Evolutionary conservation across 2,888 invertebrate genomes (phyloP).

Genomic region (Scelioninae gen. 2): DNA sequence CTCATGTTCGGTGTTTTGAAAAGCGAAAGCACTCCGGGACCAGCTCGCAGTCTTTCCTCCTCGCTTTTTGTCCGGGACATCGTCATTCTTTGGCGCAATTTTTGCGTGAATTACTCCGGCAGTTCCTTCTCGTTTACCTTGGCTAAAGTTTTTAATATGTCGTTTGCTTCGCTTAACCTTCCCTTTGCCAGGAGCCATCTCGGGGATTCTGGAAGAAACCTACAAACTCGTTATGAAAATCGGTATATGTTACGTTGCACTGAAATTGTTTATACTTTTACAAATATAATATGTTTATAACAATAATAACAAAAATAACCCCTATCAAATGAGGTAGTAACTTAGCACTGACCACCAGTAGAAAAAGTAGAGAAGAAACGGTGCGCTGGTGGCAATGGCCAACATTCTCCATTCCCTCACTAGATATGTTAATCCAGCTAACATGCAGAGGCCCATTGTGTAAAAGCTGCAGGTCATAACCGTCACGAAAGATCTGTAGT

Average conservation of each 20-base stretch:
- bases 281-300: too few relatives aligned
- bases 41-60: conserved; percentile 71
- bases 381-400: conserved; percentile 88
- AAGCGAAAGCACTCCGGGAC: conserved; percentile 80
- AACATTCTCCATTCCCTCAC: conserved; percentile 90
- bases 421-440: conserved; percentile 90
- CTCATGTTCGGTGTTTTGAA: conserved; percentile 92
- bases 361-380: conserved; percentile 88
- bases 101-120: conserved; percentile 83
- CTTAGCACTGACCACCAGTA: conserved; percentile 82
- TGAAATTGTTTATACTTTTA: too few relatives aligned
- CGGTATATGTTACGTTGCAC: too few relatives aligned
- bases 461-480: conserved; percentile 95
- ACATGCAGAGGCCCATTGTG: conserved; percentile 88
- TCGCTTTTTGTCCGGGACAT: conserved; percentile 79
- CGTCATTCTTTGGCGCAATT: conserved; percentile 84
- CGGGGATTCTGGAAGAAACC: conserved; percentile 92
- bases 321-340: not conserved
- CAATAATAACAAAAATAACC: conserved; percentile 1
- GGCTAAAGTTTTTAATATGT: conserved; percentile 86
- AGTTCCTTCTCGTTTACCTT: conserved; percentile 85
- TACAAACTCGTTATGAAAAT: conserved; percentile 66
- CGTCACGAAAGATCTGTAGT: conserved; percentile 93
- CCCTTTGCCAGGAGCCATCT: conserved; percentile 93
- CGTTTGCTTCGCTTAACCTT: conserved; percentile 87